Conservation (phyloP, 2,797 vertebrate genomes). For the Molossus molossus region DNA sequence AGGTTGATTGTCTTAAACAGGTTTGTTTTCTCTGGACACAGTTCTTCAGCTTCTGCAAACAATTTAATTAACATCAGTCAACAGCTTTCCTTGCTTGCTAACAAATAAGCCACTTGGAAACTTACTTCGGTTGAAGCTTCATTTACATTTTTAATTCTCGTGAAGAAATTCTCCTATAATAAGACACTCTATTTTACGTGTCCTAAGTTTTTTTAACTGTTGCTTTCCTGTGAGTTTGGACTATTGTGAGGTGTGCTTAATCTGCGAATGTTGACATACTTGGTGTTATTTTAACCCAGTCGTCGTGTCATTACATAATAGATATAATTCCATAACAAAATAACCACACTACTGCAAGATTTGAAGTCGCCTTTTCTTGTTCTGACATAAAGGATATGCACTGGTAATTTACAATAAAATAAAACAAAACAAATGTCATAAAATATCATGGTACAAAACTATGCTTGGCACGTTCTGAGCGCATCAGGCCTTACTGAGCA, state of each 20-base stretch:
- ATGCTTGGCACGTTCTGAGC: background rate
- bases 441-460: background rate
- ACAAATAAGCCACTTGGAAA: background rate
- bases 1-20: background rate
- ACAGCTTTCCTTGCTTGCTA: background rate
- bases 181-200: background rate
- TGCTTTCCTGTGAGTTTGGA: background rate
- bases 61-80: background rate
- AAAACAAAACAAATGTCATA: background rate
- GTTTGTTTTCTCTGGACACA: background rate
- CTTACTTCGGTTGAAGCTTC: background rate
- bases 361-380: conserved; percentile 1
- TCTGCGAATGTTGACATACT: background rate
- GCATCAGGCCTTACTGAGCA: background rate
- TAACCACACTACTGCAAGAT: background rate
- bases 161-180: background rate
- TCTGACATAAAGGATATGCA: background rate
- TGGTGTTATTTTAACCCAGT: background rate
- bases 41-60: conserved; percentile 23
- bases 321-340: background rate
- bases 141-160: background rate
- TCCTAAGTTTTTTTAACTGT: background rate
- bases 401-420: background rate
- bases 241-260: background rate
- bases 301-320: background rate